These are phyloP conservation scores for Pachyrhynchus sulphureomaculatus DNA, from an alignment of 1,140 invertebrate genomes.

Conservation along the genomic window DNA sequence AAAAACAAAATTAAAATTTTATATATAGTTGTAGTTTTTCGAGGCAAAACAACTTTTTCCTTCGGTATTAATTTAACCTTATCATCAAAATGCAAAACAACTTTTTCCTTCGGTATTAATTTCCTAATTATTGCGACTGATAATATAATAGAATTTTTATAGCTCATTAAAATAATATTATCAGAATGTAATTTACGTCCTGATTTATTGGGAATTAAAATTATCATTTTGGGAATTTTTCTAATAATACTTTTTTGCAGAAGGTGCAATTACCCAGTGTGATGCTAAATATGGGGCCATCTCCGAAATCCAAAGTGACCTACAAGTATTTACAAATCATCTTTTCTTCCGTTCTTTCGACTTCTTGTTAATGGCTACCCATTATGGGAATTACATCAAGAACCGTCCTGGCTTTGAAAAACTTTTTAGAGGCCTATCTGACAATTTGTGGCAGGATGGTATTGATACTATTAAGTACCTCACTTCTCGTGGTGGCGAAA, in stretches of 20 bases:
- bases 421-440: slow-evolving; percentile 71
- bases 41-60: too few relatives aligned
- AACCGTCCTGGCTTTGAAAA: slow-evolving; percentile 75
- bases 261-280: slow-evolving; percentile 53
- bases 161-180: too few relatives aligned
- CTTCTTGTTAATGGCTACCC: slow-evolving; percentile 70
- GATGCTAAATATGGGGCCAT: slow-evolving; percentile 69
- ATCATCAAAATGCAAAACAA: too few relatives aligned
- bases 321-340: slow-evolving; percentile 61
- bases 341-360: slow-evolving; percentile 71
- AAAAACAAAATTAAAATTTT: too few relatives aligned
- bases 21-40: too few relatives aligned
- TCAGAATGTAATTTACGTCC: too few relatives aligned
- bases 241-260: slow-evolving; percentile 28
- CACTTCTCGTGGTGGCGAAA: slow-evolving; percentile 65
- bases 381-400: slow-evolving; percentile 75
- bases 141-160: too few relatives aligned
- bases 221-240: too few relatives aligned
- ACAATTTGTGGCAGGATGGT: slow-evolving; percentile 70
- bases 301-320: slow-evolving; percentile 52
- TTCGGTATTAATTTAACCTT: too few relatives aligned
- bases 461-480: slow-evolving; percentile 76
- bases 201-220: too few relatives aligned
- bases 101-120: too few relatives aligned
- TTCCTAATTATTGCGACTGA: too few relatives aligned